A percentile compares a stretch with the other conserved stretches of the same genome.
phyloP scores from a whole-genome alignment of 1,140 invertebrate species.

The Plectrocnemia conspersa region DNA sequence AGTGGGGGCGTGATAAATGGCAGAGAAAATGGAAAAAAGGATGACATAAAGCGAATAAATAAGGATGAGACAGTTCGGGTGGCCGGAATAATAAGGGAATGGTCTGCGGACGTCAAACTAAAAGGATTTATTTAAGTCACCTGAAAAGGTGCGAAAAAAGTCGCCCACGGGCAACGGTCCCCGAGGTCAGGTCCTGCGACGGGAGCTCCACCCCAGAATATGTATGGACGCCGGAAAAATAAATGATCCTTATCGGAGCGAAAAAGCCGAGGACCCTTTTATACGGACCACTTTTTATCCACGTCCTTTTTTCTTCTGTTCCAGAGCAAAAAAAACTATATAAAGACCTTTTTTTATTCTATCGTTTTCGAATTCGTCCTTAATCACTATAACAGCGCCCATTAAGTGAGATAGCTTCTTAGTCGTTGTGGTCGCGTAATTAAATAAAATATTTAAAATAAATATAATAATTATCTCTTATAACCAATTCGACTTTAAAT shows the following conservation, averaged over 20 bases:
- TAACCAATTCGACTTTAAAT: too few relatives aligned
- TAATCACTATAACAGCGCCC: too few relatives aligned
- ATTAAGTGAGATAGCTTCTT: too few relatives aligned
- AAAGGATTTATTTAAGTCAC: conserved; percentile 25
- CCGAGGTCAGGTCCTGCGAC: not conserved
- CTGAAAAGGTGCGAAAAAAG: conserved; percentile 11
- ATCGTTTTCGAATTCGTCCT: too few relatives aligned
- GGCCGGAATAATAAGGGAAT: conserved; percentile 9
- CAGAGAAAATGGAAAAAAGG: conserved; percentile 15
- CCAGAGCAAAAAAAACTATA: too few relatives aligned
- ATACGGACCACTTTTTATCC: not conserved
- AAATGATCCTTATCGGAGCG: conserved; percentile 7
- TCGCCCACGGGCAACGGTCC: not conserved
- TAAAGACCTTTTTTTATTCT: too few relatives aligned
- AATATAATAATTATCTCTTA: too few relatives aligned
- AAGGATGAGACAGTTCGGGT: conserved; percentile 1
- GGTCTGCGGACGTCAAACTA: conserved; percentile 10
- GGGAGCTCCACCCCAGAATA: conserved; percentile 6
- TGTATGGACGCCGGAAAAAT: conserved; percentile 9
- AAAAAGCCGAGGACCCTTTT: conserved; percentile 1
- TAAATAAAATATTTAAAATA: too few relatives aligned
- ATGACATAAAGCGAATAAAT: conserved; percentile 15
- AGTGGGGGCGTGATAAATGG: conserved; percentile 8
- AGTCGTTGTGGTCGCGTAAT: too few relatives aligned
- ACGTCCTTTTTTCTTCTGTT: too few relatives aligned